Evolutionary conservation across 2,113 vertebrate genomes (phyloP).

Genomic region (Phodopus roborovskii): DNA sequence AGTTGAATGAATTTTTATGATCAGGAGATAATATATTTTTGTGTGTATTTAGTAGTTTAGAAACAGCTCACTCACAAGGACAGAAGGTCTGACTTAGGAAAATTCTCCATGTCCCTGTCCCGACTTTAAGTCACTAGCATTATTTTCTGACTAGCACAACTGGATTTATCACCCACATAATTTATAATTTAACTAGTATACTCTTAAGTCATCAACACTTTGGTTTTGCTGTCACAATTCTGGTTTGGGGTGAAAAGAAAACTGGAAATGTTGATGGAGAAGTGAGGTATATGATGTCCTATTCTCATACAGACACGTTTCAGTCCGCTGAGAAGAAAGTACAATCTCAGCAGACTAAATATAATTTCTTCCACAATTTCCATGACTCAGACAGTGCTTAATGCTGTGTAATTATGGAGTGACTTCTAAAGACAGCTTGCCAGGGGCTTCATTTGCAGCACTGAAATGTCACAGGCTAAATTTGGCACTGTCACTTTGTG

Average conservation of each 20-base stretch:
- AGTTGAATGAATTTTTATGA: neutral
- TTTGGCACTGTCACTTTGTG: constrained; percentile 24
- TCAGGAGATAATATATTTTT: neutral
- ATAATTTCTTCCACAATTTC: constrained; percentile 78
- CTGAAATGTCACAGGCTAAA: constrained; percentile 72
- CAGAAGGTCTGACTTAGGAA: neutral
- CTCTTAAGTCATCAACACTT: neutral
- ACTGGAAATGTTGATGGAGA: neutral
- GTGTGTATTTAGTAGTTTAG: neutral
- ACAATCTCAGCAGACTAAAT: constrained; percentile 79
- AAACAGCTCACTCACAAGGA: neutral
- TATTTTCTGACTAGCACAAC: constrained; percentile 37
- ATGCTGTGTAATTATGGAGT: constrained; percentile 66
- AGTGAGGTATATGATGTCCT: constrained; percentile 29
- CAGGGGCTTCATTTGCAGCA: constrained; percentile 50
- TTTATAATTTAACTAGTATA: constrained; percentile 41
- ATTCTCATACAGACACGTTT: constrained; percentile 64
- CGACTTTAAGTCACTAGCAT: neutral
- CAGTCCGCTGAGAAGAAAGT: constrained; percentile 67
- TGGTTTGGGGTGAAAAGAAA: constrained; percentile 39
- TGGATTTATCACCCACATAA: constrained; percentile 25
- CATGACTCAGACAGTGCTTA: constrained; percentile 79
- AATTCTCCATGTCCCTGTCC: neutral
- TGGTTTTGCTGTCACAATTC: constrained; percentile 40
- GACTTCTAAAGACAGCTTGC: constrained; percentile 60